A percentile compares a stretch with the other conserved stretches of the same genome.
These are phyloP conservation scores for Zaprionus bogoriensis DNA, from an alignment of 2,888 invertebrate species.

Conservation along the genomic window DNA sequence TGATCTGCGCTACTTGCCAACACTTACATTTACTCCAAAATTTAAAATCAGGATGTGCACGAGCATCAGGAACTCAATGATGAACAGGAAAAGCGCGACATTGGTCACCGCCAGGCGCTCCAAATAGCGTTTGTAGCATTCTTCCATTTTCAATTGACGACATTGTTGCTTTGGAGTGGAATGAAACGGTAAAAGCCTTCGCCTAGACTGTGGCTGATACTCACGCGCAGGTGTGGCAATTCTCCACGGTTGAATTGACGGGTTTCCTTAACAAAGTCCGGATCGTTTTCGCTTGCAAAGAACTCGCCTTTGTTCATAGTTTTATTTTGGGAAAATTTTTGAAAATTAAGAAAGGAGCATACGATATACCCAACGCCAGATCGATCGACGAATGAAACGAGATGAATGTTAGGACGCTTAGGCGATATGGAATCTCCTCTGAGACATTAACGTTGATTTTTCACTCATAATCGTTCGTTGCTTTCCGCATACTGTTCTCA, in stretches of 20 bases:
- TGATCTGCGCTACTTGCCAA: too few relatives aligned
- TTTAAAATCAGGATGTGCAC: constrained; percentile 12
- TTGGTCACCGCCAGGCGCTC: constrained; percentile 89
- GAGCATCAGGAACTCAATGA: constrained; percentile 26
- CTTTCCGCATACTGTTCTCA: background rate
- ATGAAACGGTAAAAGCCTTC: too few relatives aligned
- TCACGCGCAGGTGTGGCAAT: constrained; percentile 27
- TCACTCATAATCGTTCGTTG: background rate
- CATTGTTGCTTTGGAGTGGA: constrained; percentile 32
- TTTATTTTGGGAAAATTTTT: background rate
- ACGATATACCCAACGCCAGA: background rate
- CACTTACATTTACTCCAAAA: constrained; percentile 30
- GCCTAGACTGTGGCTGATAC: background rate
- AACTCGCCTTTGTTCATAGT: background rate
- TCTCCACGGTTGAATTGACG: constrained; percentile 12
- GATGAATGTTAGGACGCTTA: too few relatives aligned
- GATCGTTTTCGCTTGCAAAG: background rate
- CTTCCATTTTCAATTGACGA: constrained; percentile 21
- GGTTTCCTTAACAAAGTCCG: too few relatives aligned
- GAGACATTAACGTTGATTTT: background rate
- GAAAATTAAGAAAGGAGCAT: background rate
- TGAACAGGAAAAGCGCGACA: constrained; percentile 21
- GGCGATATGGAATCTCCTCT: background rate
- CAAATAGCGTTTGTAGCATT: constrained; percentile 24
- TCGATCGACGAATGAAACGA: background rate